Evolutionary conservation across 2,888 invertebrate species (phyloP), one percentile per base, ranked within the genome.

Genomic region (Cephus spinipes): DNA sequence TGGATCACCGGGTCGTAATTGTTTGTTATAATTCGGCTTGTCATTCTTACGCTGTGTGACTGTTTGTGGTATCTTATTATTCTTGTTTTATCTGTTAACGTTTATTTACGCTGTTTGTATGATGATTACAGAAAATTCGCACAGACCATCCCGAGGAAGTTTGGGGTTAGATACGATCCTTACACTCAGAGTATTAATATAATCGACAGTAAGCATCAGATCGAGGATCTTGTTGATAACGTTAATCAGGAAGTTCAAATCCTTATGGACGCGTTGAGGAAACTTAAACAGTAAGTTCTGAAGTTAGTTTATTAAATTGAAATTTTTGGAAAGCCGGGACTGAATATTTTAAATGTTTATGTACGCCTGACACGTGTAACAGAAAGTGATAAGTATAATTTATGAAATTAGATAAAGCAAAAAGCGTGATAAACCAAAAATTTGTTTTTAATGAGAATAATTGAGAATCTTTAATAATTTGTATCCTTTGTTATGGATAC

Each of bases 161-260:
- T 99, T 89, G 96, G 97, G 0, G 98, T 99, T 0, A 94, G 98
- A 55, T 99, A 99, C 93, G 99, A 98, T 90, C 95, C 99, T 0
- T 99, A 99, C 92, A 99, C 99, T 0, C 97, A 98, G 91, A 96
- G 96, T 85, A 96, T 99, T 80, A 98, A 98, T 90, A 96, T 99
- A 74, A 93, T 99, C 81, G 98, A 99, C 92, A 98, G 98, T 1
- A 96, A 98, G 87, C 95, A 95, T 11, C 98, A 98, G 92, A 95
- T 99, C 84, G 95, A 96, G 83, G 95, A 96, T 83, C 93, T 99
- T 15, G 95, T 98, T 78, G 93, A 94, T 40, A 96, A 96, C 84
- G 95, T 98, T 15, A 95, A 95, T 85, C 94, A 95, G 82, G 97
- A 98, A 91, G 95, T 98, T 91, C 95, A 95, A 83, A 94, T 96